Conservation (phyloP, 92 coral and sea anemone genomes). For the Galaxea fascicularis region DNA sequence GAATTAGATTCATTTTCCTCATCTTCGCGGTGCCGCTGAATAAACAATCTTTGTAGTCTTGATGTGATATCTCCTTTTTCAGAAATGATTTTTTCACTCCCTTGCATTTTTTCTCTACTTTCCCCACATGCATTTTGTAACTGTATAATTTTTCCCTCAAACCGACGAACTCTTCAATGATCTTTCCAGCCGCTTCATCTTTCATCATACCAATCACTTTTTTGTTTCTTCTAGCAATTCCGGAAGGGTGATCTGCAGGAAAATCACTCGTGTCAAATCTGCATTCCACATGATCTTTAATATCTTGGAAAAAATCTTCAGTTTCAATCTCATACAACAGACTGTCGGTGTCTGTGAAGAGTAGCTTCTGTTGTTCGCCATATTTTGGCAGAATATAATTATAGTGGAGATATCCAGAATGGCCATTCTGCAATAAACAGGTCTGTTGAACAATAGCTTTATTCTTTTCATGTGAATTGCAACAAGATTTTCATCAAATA, state of each 20-base stretch:
- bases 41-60: slow-evolving; percentile 50
- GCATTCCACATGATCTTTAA: slow-evolving; percentile 25
- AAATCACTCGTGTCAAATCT: slow-evolving; percentile 61
- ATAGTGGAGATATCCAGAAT: slow-evolving; percentile 50
- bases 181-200: too few species aligned
- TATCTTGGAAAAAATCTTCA: slow-evolving; percentile 67
- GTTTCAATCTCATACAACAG: too few species aligned
- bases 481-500: too few species aligned
- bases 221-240: slow-evolving; percentile 38
- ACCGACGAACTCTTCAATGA: slow-evolving; percentile 58
- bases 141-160: slow-evolving; percentile 54
- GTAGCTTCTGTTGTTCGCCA: slow-evolving; percentile 45
- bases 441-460: slow-evolving; percentile 34
- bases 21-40: slow-evolving; percentile 1
- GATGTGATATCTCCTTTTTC: too few species aligned
- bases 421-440: slow-evolving; percentile 51
- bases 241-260: slow-evolving; percentile 47
- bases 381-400: slow-evolving; percentile 59
- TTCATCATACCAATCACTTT: too few species aligned
- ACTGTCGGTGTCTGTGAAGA: slow-evolving; percentile 58
- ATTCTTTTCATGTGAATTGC: slow-evolving; percentile 51
- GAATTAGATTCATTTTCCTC: slow-evolving; percentile 48
- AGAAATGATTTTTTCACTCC: slow-evolving; percentile 46
- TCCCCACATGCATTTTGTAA: slow-evolving; percentile 34
- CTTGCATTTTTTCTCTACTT: slow-evolving; percentile 60